phyloP scores from a whole-genome alignment of 64 coral and sea anemone genomes.

The Acropora yongei region DNA sequence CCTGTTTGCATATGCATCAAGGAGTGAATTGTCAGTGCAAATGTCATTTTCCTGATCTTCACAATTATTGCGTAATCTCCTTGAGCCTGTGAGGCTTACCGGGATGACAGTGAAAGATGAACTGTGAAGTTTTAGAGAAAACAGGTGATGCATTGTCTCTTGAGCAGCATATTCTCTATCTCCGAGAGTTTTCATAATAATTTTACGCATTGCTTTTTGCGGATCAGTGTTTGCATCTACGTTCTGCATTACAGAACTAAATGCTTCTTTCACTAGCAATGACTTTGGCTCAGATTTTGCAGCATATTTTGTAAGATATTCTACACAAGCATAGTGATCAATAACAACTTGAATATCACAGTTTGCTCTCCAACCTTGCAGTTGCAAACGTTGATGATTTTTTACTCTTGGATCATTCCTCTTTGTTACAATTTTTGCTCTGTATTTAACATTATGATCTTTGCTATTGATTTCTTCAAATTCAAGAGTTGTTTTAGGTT shows the following conservation, averaged over 20 bases:
- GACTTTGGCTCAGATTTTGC: background rate
- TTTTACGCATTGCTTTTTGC: slow-evolving; percentile 32
- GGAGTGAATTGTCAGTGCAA: background rate
- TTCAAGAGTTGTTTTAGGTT: background rate
- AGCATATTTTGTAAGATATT: background rate
- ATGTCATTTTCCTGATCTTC: background rate
- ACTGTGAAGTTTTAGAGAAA: slow-evolving; percentile 38
- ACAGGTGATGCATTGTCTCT: slow-evolving; percentile 49
- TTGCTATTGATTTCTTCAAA: slow-evolving; percentile 22
- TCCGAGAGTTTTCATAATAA: slow-evolving; percentile 44
- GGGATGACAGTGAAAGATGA: slow-evolving; percentile 45
- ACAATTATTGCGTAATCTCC: background rate
- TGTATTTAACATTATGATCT: slow-evolving; percentile 26
- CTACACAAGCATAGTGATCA: no score
- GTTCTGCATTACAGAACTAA: background rate
- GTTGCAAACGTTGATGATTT: slow-evolving; percentile 17
- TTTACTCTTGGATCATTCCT: slow-evolving; percentile 15
- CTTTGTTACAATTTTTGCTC: slow-evolving; percentile 34
- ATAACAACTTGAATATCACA: no score
- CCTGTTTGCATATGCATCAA: slow-evolving; percentile 38
- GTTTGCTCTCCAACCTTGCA: background rate
- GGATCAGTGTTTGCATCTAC: slow-evolving; percentile 18
- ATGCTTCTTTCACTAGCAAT: slow-evolving; percentile 5
- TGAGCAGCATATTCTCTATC: slow-evolving; percentile 44
- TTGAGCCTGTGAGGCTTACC: slow-evolving; percentile 29